phyloP scores from a whole-genome alignment of 2,888 invertebrate species.

The Laspeyria flexula region DNA sequence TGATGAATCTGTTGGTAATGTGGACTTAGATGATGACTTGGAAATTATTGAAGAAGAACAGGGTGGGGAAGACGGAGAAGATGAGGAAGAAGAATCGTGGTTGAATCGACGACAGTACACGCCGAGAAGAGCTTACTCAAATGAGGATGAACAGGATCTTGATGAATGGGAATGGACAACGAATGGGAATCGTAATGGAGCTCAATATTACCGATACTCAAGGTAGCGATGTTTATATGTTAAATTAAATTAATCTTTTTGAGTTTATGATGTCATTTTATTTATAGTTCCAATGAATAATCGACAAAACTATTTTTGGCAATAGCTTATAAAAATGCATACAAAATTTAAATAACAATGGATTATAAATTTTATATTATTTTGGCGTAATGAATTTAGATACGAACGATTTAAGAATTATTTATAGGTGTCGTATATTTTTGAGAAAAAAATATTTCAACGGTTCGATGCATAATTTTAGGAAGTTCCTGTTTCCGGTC shows the following conservation, averaged over 20 bases:
- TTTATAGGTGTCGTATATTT: too few relatives aligned
- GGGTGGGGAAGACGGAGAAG: conserved; percentile 73
- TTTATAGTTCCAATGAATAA: neutral
- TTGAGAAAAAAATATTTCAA: too few relatives aligned
- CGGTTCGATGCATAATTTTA: too few relatives aligned
- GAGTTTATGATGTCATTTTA: conserved; percentile 31
- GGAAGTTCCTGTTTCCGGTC: too few relatives aligned
- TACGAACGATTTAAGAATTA: too few relatives aligned
- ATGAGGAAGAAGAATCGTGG: conserved; percentile 73
- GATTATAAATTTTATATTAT: too few relatives aligned
- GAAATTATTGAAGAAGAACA: conserved; percentile 76
- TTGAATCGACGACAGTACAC: conserved; percentile 59
- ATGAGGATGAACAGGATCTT: conserved; percentile 68
- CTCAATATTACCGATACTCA: conserved; percentile 74
- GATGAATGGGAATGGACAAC: conserved; percentile 83
- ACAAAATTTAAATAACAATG: too few relatives aligned
- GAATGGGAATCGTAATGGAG: conserved; percentile 59
- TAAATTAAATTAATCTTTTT: conserved; percentile 51
- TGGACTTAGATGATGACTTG: conserved; percentile 64
- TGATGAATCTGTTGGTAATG: conserved; percentile 49
- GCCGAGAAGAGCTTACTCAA: conserved; percentile 51
- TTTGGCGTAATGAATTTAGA: too few relatives aligned
- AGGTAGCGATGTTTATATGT: conserved; percentile 65
- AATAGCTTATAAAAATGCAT: too few relatives aligned
- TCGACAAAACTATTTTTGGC: too few relatives aligned